These are phyloP conservation scores for Acipenser transmontanus DNA, from an alignment of 2,797 vertebrate species.

Conservation along the genomic window DNA sequence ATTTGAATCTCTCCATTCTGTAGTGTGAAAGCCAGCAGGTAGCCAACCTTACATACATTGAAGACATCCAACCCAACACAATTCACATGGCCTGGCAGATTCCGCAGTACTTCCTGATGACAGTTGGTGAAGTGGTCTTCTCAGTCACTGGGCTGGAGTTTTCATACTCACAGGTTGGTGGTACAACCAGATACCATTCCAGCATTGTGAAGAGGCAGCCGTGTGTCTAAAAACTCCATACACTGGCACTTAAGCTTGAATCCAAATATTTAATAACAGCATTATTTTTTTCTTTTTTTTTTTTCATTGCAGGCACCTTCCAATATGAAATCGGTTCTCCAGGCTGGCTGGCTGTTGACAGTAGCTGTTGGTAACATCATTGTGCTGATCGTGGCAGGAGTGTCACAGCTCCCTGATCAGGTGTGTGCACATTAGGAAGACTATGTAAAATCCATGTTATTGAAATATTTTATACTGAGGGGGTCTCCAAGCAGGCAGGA, in stretches of 20 bases:
- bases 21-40: conserved; percentile 4
- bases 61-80: conserved; percentile 75
- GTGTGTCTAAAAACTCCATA: neutral
- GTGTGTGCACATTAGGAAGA: conserved; percentile 40
- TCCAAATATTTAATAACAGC: neutral
- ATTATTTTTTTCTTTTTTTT: conserved; percentile 1
- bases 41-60: conserved; percentile 23
- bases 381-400: conserved; percentile 84
- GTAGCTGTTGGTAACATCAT: conserved; percentile 90
- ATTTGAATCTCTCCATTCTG: neutral
- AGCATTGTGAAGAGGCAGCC: neutral
- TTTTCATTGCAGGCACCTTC: conserved; percentile 71
- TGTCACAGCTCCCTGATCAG: conserved; percentile 64
- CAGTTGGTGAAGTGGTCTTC: conserved; percentile 85
- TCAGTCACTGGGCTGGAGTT: conserved; percentile 90
- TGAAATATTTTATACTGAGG: too few relatives aligned
- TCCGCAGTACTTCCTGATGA: conserved; percentile 92
- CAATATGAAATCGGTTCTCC: conserved; percentile 94
- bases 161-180: conserved; percentile 89
- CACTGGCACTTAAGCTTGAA: neutral
- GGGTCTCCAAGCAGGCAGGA: too few relatives aligned
- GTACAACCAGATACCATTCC: neutral
- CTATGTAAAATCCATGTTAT: too few relatives aligned
- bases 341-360: conserved; percentile 87
- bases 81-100: conserved; percentile 88